Evolutionary conservation across 2,113 vertebrate genomes (phyloP).

Genomic region (Albula glossodonta): DNA sequence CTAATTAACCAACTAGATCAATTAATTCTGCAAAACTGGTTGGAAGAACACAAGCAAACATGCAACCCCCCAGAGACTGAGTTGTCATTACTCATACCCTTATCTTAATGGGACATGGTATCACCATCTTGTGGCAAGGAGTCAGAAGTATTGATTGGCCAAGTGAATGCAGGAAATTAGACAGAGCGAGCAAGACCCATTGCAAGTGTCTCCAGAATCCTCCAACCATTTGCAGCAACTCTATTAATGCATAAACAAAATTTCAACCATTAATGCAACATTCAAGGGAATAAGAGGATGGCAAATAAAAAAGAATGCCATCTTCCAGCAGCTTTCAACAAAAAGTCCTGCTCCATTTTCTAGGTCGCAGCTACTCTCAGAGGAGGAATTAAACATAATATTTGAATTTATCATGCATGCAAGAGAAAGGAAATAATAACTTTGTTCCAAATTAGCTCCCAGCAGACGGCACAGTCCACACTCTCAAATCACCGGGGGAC

Average conservation of each 20-base stretch:
- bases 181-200: not conserved
- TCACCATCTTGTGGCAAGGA: not conserved
- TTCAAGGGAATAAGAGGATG: not conserved
- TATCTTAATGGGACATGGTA: not conserved
- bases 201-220: not conserved
- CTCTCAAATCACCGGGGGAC: not conserved
- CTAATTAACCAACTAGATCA: not conserved
- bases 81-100: not conserved
- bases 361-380: slow-evolving; percentile 2
- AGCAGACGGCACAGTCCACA: not conserved
- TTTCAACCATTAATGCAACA: not conserved
- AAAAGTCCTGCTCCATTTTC: not conserved
- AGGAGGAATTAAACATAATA: slow-evolving; percentile 16
- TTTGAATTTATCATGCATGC: slow-evolving; percentile 5
- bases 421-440: slow-evolving; percentile 4
- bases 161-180: not conserved
- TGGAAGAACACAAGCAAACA: not conserved
- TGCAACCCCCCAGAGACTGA: not conserved
- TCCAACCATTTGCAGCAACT: not conserved
- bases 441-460: slow-evolving; percentile 17
- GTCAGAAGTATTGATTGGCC: not conserved
- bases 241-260: not conserved
- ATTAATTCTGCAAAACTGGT: not conserved
- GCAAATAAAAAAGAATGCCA: not conserved
- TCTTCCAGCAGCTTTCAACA: not conserved